phyloP scores from a whole-genome alignment of 2,113 vertebrate species.

The Spheniscus mendiculus region DNA sequence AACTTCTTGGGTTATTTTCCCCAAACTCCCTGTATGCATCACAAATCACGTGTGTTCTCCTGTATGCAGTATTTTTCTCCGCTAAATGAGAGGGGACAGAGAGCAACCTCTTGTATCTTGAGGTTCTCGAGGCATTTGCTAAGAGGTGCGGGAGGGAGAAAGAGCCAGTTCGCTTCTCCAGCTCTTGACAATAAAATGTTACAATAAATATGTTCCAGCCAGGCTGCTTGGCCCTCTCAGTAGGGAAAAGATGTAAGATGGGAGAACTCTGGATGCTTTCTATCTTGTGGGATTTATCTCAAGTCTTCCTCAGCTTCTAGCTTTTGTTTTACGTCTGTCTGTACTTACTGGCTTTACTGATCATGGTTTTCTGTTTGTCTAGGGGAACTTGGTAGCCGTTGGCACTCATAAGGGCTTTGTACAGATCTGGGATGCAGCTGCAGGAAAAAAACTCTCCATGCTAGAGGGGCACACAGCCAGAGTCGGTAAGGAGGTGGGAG shows the following conservation, averaged over 20 bases:
- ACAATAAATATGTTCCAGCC: background rate
- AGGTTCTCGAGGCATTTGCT: background rate
- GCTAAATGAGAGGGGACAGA: background rate
- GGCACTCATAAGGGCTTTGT: constrained; percentile 98
- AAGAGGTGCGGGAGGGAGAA: background rate
- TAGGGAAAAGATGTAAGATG: background rate
- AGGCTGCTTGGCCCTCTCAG: background rate
- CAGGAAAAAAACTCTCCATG: constrained; percentile 94
- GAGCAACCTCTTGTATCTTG: background rate
- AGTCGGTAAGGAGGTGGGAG: constrained; percentile 83
- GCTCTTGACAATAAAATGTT: background rate
- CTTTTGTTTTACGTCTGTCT: background rate
- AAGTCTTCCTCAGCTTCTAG: background rate
- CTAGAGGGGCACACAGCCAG: constrained; percentile 96
- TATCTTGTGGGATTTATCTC: background rate
- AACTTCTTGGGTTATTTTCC: background rate
- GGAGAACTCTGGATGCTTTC: background rate
- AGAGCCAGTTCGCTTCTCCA: background rate
- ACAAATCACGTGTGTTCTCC: background rate
- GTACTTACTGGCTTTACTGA: background rate
- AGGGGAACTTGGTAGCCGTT: constrained; percentile 96
- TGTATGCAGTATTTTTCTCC: background rate
- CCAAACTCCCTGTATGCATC: background rate
- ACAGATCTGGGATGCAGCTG: constrained; percentile 97
- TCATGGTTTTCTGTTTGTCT: background rate